Base-by-base conservation (phyloP, 2,113 vertebrate genomes). In the Pagrus major region DNA sequence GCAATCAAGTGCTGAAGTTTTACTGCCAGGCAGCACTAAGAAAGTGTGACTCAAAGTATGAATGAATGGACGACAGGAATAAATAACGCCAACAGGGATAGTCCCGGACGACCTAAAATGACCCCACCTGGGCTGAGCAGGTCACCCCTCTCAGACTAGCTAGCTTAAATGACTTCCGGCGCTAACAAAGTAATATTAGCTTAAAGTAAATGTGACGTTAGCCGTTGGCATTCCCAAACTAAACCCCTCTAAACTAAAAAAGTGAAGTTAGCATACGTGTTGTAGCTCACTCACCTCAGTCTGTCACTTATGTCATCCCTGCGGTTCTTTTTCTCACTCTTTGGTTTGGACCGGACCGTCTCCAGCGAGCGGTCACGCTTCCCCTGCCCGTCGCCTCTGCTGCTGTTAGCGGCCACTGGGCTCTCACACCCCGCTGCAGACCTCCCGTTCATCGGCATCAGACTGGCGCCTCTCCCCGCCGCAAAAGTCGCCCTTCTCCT, bases 221-320 rank as follows among this genome's bases (percentile, higher is more conserved):
- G 35, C 46, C 0, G 31, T 12, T 2, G 18, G 14, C 35, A 0
- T 8, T 15, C n/a, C 31, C 3, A 35, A 71, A 44, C 65, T 46
- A 39, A 42, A 44, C 52, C 2, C 6, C 6, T 18, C 16, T 10
- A 3, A 75, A 82, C 71, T 69, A n/a, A n/a, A n/a, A n/a, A n/a
- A n/a, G n/a, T n/a, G n/a, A n/a, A n/a, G n/a, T n/a, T n/a, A 2
- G 6, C 6, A 3, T 27, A 12, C 1, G 14, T 1, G 3, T 2
- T 0, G 4, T 1, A 37, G 27, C 92, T 92, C 83, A 95, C 94
- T 92, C 83, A 95, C 94, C 90, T 92, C 41, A 94, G 25, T 42
- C 71, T 71, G 9, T 92, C 92, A 14, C 73, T 58, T 1, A 49
- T 42, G 39, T 88, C 92, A 44, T 20, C 58, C 66, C 20, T 85